These are phyloP conservation scores for Benitochromis conjunctus DNA, from an alignment of 2,113 vertebrate species.

Conservation along the genomic window DNA sequence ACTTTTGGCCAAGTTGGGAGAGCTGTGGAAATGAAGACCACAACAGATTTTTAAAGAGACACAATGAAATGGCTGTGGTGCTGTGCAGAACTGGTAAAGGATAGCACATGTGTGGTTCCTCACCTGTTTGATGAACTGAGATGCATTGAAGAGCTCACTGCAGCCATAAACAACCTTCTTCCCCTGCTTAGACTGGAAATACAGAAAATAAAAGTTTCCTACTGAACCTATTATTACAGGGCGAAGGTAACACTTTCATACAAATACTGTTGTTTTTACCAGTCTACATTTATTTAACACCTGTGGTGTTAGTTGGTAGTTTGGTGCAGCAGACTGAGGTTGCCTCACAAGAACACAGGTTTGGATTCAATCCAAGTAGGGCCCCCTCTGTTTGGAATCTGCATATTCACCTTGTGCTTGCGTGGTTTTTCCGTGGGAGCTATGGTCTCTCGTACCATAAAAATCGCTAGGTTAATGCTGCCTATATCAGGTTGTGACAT, in stretches of 20 bases:
- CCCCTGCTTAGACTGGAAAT: conserved; percentile 83
- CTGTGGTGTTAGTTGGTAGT: background rate
- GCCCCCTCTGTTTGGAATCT: background rate
- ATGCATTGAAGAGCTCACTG: conserved; percentile 94
- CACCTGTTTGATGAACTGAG: conserved; percentile 97
- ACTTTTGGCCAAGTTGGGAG: conserved; percentile 92
- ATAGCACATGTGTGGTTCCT: background rate
- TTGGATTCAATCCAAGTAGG: background rate
- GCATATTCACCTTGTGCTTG: background rate
- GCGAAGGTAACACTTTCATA: background rate
- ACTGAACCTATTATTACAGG: background rate
- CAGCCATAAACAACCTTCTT: conserved; percentile 94
- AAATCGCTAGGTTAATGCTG: background rate
- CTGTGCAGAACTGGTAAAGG: background rate
- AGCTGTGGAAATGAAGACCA: conserved; percentile 73
- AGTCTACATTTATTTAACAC: background rate
- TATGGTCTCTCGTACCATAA: background rate
- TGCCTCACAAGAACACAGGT: background rate
- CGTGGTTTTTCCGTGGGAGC: background rate
- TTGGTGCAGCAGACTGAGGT: background rate
- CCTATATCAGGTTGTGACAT: background rate
- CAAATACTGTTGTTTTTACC: background rate
- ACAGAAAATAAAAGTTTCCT: background rate
- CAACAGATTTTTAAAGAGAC: background rate
- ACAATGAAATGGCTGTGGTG: background rate